Base-by-base conservation (phyloP, 2,797 vertebrate genomes). In the Enteromius afrohamiltoni region DNA sequence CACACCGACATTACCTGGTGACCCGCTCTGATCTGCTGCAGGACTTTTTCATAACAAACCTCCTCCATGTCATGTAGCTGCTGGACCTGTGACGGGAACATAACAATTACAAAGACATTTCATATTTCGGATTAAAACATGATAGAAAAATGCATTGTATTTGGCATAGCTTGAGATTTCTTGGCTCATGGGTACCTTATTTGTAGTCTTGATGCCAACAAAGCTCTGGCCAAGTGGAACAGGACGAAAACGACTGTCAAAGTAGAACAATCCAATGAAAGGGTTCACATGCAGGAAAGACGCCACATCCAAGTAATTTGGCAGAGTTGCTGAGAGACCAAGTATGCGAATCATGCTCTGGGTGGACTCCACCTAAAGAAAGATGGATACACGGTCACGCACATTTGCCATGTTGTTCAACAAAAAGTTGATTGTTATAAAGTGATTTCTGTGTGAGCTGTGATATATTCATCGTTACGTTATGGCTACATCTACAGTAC, bases 331-430 rank as follows among this genome's bases (percentile, higher is more conserved):
- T 64, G 98, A 99, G 6, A 99, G 96, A 10, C 98, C 98, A 87
- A 99, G 95, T 91, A 99, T 99, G 79, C 98, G 92, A 88, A 99
- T 99, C 98, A 99, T 99, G 80, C 98, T 99, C 91, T 99, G 97
- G 2, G 97, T 98, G 34, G 97, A 98, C 92, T 99, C 98, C 93
- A 99, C 98, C 98, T 99, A 85, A 53, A 78, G 37, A 47, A 31
- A 77, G 26, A 58, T 5, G 11, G 34, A 58, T 5, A 23, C 19
- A 23, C 0, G 21, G 29, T 47, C 40, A 26, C 0, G 7, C 37
- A 8, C 2, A 17, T 17, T 29, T 3, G 0, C n/a, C 68, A 1
- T 7, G 0, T 14, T 29, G n/a, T 2, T 23, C 14, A 19, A 9
- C 23, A 71, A 17, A 70, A 23, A 7, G 21, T 13, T 69, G 40